A percentile compares a stretch with the other conserved stretches of the same genome.
Evolutionary conservation across 2,113 vertebrate species (phyloP).

Genomic region (Serilophus lunatus): DNA sequence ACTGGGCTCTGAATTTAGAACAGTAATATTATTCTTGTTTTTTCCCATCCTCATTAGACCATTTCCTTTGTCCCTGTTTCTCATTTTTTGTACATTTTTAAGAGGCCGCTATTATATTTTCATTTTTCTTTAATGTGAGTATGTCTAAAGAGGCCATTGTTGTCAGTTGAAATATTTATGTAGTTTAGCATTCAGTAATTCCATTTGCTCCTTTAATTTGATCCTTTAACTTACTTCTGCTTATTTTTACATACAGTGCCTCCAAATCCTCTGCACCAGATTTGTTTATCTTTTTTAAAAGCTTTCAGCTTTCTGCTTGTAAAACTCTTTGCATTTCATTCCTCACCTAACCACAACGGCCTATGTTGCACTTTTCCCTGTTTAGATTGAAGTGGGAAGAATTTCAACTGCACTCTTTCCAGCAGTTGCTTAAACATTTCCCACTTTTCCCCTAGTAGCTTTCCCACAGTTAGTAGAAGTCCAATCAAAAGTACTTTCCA

Average conservation of each 20-base stretch:
- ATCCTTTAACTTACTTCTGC: constrained; percentile 62
- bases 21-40: constrained; percentile 28
- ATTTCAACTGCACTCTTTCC: constrained; percentile 59
- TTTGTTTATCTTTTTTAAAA: constrained; percentile 65
- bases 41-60: neutral
- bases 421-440: constrained; percentile 60
- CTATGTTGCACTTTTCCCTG: constrained; percentile 60
- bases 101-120: constrained; percentile 56
- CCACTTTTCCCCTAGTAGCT: constrained; percentile 35
- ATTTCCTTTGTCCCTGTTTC: constrained; percentile 38
- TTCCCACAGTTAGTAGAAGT: constrained; percentile 45
- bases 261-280: constrained; percentile 34
- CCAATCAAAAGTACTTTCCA: constrained; percentile 11
- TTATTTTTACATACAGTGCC: constrained; percentile 66
- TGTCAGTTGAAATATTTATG: constrained; percentile 62
- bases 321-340: constrained; percentile 69
- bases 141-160: constrained; percentile 49
- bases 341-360: constrained; percentile 62
- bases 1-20: neutral
- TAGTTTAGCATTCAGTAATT: constrained; percentile 63
- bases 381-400: constrained; percentile 65
- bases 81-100: constrained; percentile 55
- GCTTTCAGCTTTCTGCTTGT: constrained; percentile 65
- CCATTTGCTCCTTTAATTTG: constrained; percentile 60
- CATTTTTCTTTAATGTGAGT: constrained; percentile 32